phyloP scores from a whole-genome alignment of 2,797 vertebrate species.

The Atherinosoma microstoma region DNA sequence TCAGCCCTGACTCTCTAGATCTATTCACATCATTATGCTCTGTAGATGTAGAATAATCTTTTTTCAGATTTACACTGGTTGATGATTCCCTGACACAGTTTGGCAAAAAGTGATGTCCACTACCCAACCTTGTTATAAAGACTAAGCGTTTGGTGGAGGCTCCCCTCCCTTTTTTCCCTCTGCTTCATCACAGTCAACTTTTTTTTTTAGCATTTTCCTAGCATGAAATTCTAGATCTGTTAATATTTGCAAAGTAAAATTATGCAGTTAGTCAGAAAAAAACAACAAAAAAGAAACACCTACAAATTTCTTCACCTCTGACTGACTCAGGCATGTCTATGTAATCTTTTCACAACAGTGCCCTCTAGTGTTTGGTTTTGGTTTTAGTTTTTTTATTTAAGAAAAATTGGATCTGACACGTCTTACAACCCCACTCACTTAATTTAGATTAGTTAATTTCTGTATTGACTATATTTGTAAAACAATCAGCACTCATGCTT shows the following conservation, averaged over 20 bases:
- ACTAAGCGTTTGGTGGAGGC: too few relatives aligned
- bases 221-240: neutral
- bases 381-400: too few relatives aligned
- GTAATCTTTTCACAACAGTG: slow-evolving; percentile 19
- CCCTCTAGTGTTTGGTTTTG: slow-evolving; percentile 55
- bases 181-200: neutral
- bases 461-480: neutral
- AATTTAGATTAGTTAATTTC: neutral
- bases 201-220: neutral
- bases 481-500: neutral
- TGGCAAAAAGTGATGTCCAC: too few relatives aligned
- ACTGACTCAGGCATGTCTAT: neutral
- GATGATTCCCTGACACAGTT: too few relatives aligned
- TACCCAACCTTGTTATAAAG: too few relatives aligned
- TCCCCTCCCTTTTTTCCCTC: neutral
- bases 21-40: neutral
- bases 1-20: neutral
- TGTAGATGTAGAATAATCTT: neutral
- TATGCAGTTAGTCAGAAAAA: neutral
- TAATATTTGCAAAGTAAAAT: neutral
- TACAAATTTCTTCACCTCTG: neutral
- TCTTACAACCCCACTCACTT: neutral
- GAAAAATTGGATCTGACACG: neutral
- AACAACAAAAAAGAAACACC: too few relatives aligned
- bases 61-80: too few relatives aligned